Evolutionary conservation across 2,888 invertebrate genomes (phyloP).

Genomic region (Luffia ferchaultella): DNA sequence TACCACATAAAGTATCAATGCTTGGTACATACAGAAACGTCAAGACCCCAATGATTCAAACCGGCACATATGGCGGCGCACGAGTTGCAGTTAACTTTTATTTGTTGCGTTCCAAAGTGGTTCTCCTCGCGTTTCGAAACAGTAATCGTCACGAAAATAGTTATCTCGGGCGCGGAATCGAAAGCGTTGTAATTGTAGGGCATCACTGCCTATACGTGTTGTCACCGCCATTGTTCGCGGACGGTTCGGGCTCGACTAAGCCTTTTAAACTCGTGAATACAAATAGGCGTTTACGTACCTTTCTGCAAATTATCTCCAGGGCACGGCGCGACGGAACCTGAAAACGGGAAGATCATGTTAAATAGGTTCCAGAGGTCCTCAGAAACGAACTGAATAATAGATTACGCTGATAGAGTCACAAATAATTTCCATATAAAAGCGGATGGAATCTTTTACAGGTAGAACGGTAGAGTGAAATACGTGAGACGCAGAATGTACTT

Average conservation of each 20-base stretch:
- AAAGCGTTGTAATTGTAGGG: constrained; percentile 11
- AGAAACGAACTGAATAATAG: not conserved
- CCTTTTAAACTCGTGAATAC: constrained; percentile 37
- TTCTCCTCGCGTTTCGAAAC: constrained; percentile 1
- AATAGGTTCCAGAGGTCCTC: not conserved
- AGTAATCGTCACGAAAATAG: constrained; percentile 11
- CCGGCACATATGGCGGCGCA: not conserved
- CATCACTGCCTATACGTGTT: constrained; percentile 6
- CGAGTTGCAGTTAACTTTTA: constrained; percentile 7
- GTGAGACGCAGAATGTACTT: too few species aligned
- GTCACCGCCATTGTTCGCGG: constrained; percentile 8
- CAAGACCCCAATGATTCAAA: not conserved
- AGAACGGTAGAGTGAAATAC: not conserved
- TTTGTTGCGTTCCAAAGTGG: constrained; percentile 5
- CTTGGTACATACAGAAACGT: too few species aligned
- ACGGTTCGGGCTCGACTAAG: constrained; percentile 6
- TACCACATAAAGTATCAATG: too few species aligned
- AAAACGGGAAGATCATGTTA: constrained; percentile 26
- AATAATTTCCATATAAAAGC: not conserved
- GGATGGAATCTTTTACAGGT: not conserved
- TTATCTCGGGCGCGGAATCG: constrained; percentile 13
- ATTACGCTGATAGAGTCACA: not conserved
- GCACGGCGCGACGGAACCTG: constrained; percentile 48
- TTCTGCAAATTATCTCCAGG: constrained; percentile 51
- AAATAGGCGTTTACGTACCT: constrained; percentile 46